Percentiles rank a stretch among this genome's conserved stretches.
These are phyloP conservation scores for Piliocolobus tephrosceles DNA, from an alignment of 2,113 vertebrate genomes.

Conservation along the genomic window DNA sequence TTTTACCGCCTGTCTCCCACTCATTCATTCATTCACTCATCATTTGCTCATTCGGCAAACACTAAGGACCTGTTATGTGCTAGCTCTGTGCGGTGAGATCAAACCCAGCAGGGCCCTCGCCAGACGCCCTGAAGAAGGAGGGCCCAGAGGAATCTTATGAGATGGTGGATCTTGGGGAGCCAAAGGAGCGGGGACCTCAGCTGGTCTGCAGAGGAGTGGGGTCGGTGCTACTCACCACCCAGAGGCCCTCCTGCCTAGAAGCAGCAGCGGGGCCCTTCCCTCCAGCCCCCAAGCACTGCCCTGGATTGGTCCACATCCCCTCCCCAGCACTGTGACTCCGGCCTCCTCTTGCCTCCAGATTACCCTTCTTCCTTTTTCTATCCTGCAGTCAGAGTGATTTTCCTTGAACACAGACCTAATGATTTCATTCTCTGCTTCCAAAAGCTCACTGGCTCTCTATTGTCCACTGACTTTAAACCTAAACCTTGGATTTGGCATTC, in stretches of 20 bases:
- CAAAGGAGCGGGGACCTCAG: rapidly evolving
- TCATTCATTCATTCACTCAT: not conserved
- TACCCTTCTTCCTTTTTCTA: not conserved
- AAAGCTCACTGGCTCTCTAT: not conserved
- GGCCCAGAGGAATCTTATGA: not conserved
- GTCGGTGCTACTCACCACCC: rapidly evolving
- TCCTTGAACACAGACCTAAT: not conserved
- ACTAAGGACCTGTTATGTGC: not conserved
- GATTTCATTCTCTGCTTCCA: not conserved
- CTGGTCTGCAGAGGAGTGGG: rapidly evolving
- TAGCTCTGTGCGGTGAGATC: not conserved
- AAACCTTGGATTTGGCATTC: conserved; percentile 16
- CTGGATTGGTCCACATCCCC: not conserved
- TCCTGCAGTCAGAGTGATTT: not conserved
- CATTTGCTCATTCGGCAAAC: not conserved
- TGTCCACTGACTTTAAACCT: not conserved
- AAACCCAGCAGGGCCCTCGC: not conserved
- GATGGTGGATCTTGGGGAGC: not conserved
- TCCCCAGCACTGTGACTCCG: not conserved
- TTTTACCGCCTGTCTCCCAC: not conserved
- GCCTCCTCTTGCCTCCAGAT: not conserved
- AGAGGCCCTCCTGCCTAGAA: not conserved
- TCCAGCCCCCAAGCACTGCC: rapidly evolving
- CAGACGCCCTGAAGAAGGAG: not conserved
- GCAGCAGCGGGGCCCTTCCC: not conserved